Evolutionary conservation across 2,888 invertebrate genomes (phyloP).

Genomic region (Gerris lacustris): DNA sequence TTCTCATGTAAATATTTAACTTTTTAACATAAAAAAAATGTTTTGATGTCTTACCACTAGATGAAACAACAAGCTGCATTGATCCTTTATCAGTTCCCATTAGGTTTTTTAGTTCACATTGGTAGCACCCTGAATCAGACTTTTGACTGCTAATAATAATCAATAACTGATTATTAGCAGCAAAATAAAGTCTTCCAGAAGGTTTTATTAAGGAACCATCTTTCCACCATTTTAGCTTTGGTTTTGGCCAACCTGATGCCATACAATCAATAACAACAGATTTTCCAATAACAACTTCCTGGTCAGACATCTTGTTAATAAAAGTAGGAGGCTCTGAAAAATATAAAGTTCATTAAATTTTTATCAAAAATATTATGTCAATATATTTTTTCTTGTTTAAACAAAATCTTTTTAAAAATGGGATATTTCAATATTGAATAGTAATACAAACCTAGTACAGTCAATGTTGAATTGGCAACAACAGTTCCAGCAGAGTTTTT

Average conservation of each 20-base stretch:
- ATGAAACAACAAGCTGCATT: conserved; percentile 57
- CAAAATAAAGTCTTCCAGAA: conserved; percentile 73
- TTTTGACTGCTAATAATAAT: conserved; percentile 70
- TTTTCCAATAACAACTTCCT: conserved; percentile 66
- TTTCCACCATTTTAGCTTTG: conserved; percentile 71
- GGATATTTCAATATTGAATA: too few relatives aligned
- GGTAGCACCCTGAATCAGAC: conserved; percentile 72
- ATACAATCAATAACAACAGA: conserved; percentile 79
- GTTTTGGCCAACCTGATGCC: conserved; percentile 73
- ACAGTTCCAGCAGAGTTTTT: conserved; percentile 78
- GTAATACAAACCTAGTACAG: conserved; percentile 47
- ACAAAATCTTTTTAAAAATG: too few relatives aligned
- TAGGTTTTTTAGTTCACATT: conserved; percentile 80
- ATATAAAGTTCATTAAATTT: too few relatives aligned
- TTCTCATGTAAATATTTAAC: background rate
- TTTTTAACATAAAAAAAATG: too few relatives aligned
- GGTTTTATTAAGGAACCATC: conserved; percentile 58
- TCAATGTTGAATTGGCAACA: conserved; percentile 72
- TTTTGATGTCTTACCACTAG: conserved; percentile 36
- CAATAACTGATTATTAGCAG: conserved; percentile 73
- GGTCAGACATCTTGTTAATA: conserved; percentile 71
- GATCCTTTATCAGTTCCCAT: conserved; percentile 63
- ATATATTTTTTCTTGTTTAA: too few relatives aligned
- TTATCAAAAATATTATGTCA: too few relatives aligned
- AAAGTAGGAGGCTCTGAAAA: conserved; percentile 70